phyloP scores from a whole-genome alignment of 1,140 invertebrate genomes.

The Cardiocondyla obscurior region DNA sequence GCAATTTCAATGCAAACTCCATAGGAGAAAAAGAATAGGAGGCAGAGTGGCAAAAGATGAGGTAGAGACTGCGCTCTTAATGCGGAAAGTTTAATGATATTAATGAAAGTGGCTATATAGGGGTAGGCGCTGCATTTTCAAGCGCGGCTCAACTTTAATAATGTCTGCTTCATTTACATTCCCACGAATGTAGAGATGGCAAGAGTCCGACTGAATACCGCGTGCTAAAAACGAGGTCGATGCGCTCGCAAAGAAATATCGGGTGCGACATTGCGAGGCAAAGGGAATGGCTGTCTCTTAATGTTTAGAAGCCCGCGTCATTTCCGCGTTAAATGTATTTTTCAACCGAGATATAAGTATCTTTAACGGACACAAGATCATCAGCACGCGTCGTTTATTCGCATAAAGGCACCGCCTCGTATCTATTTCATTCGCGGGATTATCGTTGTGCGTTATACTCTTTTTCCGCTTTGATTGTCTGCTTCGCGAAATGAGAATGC shows the following conservation, averaged over 20 bases:
- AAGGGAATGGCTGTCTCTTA: slow-evolving; percentile 11
- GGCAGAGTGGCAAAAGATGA: neutral
- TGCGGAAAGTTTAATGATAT: slow-evolving; percentile 72
- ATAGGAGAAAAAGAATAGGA: slow-evolving; percentile 34
- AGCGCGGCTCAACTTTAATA: slow-evolving; percentile 66
- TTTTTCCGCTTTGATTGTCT: slow-evolving; percentile 26
- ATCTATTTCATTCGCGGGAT: slow-evolving; percentile 9
- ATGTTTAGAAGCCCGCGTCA: slow-evolving; percentile 7
- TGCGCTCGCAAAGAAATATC: slow-evolving; percentile 9
- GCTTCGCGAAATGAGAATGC: slow-evolving; percentile 42
- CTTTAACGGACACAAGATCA: slow-evolving; percentile 14
- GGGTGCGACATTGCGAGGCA: neutral
- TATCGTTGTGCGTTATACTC: slow-evolving; percentile 27
- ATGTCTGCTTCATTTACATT: slow-evolving; percentile 71
- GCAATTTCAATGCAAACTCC: slow-evolving; percentile 66
- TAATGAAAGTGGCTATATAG: slow-evolving; percentile 68
- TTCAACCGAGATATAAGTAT: neutral
- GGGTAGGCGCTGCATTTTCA: slow-evolving; percentile 58
- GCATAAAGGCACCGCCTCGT: slow-evolving; percentile 1
- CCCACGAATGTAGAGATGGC: slow-evolving; percentile 23
- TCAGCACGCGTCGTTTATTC: slow-evolving; percentile 19
- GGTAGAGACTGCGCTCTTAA: slow-evolving; percentile 49
- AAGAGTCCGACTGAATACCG: slow-evolving; percentile 6
- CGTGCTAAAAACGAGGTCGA: slow-evolving; percentile 43
- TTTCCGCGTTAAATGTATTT: slow-evolving; percentile 16